Evolutionary conservation across 2,113 vertebrate species (phyloP).

Genomic region (Sterna hirundo): DNA sequence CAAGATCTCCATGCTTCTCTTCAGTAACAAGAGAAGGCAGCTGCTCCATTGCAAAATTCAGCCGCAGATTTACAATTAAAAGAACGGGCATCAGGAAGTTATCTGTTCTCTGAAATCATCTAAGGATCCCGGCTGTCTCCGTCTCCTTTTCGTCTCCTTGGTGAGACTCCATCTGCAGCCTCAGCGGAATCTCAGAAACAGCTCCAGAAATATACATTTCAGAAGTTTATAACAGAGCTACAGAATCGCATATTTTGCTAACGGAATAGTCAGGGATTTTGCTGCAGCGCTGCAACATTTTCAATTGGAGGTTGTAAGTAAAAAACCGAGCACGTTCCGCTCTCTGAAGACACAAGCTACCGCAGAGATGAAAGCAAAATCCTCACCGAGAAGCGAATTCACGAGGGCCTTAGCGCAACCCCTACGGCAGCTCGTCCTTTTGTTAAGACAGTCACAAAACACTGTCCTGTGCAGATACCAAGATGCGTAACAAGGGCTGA

Average conservation of each 20-base stretch:
- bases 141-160: neutral
- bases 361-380: neutral
- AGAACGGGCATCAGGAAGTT: neutral
- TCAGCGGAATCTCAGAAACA: neutral
- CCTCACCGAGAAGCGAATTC: neutral
- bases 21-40: neutral
- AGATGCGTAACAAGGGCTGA: neutral
- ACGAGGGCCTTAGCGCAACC: neutral
- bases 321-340: rapidly evolving
- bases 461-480: neutral
- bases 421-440: neutral
- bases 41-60: neutral
- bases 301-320: neutral
- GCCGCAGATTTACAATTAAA: neutral
- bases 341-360: neutral
- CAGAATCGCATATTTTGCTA: neutral
- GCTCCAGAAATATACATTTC: neutral
- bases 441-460: neutral
- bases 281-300: neutral
- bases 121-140: neutral
- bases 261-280: neutral
- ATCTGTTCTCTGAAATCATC: neutral
- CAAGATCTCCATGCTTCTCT: neutral
- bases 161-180: neutral
- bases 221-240: neutral